A percentile compares a stretch with the other conserved stretches of the same genome.
These are phyloP conservation scores for Calephelis nemesis DNA, from an alignment of 1,140 invertebrate species.

Conservation along the genomic window DNA sequence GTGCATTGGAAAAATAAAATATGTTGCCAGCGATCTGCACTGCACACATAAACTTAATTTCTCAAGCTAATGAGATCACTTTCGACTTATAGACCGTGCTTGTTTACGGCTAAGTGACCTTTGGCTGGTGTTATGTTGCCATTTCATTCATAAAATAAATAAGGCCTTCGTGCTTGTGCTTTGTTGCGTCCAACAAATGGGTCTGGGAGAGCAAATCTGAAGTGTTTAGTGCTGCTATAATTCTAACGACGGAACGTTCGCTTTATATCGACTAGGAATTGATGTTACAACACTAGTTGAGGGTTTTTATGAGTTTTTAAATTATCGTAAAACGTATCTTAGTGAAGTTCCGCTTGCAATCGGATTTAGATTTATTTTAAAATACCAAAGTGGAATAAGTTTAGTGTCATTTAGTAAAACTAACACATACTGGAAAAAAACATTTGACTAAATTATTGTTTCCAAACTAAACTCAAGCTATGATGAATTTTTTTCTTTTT, in stretches of 20 bases:
- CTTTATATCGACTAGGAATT: slow-evolving; percentile 4
- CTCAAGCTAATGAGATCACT: slow-evolving; percentile 28
- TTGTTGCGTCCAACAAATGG: slow-evolving; percentile 33
- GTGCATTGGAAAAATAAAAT: too few species aligned
- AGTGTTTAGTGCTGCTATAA: slow-evolving; percentile 27
- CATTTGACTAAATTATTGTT: too few species aligned
- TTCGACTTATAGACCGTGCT: slow-evolving; percentile 24
- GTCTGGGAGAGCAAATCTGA: slow-evolving; percentile 28
- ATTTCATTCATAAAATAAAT: slow-evolving; percentile 35
- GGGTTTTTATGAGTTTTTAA: slow-evolving; percentile 15
- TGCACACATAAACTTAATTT: background rate
- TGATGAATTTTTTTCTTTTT: too few species aligned
- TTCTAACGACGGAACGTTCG: slow-evolving; percentile 24
- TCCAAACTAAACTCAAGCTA: too few species aligned
- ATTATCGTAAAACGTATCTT: too few species aligned
- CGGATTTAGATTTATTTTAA: too few species aligned
- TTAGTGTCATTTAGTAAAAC: too few species aligned
- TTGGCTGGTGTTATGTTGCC: slow-evolving; percentile 24
- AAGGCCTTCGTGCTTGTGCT: slow-evolving; percentile 29
- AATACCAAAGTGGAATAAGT: too few species aligned
- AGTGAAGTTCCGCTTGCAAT: too few species aligned
- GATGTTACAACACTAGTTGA: too few species aligned
- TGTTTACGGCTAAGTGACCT: slow-evolving; percentile 29
- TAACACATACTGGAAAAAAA: too few species aligned
- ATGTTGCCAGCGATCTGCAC: too few species aligned